These are phyloP conservation scores for Bombyx huttoni DNA, from an alignment of 2,888 invertebrate genomes.

Conservation along the genomic window DNA sequence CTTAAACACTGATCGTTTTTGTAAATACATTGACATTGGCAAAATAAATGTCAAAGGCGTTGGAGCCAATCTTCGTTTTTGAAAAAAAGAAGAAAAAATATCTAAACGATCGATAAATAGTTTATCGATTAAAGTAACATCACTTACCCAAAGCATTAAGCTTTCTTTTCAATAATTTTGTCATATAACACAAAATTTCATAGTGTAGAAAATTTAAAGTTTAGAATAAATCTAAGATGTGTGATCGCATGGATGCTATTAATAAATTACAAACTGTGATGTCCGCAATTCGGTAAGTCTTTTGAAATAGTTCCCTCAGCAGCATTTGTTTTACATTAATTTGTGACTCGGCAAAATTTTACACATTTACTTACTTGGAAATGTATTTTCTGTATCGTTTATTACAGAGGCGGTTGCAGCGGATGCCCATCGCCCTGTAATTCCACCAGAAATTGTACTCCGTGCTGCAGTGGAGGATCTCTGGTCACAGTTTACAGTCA, in stretches of 20 bases:
- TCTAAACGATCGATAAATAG: too few species aligned
- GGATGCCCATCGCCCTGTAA: conserved; percentile 19
- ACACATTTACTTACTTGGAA: too few species aligned
- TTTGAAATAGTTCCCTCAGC: too few species aligned
- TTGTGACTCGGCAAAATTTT: too few species aligned
- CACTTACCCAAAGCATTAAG: too few species aligned
- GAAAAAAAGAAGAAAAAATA: too few species aligned
- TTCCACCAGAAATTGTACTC: conserved; percentile 19
- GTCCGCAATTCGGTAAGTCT: conserved; percentile 44
- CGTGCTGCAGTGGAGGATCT: conserved; percentile 37
- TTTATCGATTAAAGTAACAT: too few species aligned
- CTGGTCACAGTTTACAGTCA: conserved; percentile 70
- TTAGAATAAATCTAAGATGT: conserved; percentile 30
- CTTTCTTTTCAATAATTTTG: neutral
- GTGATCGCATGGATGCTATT: conserved; percentile 50
- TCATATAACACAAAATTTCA: conserved; percentile 1
- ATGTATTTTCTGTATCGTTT: conserved; percentile 1
- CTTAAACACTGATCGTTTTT: too few species aligned
- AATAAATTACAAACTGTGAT: conserved; percentile 46
- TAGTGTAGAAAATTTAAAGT: neutral
- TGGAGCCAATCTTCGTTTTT: too few species aligned
- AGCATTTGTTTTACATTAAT: too few species aligned
- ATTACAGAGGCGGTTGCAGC: conserved; percentile 28
- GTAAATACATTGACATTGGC: too few species aligned
- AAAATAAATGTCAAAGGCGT: too few species aligned